phyloP scores from a whole-genome alignment of 2,888 invertebrate species.

The Adelognathus sp. region DNA sequence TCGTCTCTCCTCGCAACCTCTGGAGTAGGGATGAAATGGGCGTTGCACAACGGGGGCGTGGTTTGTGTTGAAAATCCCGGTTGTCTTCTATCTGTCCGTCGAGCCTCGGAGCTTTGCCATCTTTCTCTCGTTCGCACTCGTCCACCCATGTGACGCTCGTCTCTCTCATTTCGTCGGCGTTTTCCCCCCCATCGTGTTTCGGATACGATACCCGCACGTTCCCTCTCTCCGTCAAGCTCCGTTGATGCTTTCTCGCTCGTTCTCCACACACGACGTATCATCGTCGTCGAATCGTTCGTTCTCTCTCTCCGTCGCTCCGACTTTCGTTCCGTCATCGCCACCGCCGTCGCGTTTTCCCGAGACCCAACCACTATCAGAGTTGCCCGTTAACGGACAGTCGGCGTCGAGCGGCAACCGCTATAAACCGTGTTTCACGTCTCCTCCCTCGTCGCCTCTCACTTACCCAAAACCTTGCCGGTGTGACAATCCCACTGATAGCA shows the following conservation, averaged over 20 bases:
- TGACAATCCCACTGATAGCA: too few relatives aligned
- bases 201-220: background rate
- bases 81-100: conserved; percentile 62
- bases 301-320: conserved; percentile 21
- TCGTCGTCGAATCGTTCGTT: too few relatives aligned
- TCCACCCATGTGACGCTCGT: background rate
- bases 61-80: conserved; percentile 75
- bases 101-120: background rate
- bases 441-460: conserved; percentile 47
- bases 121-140: conserved; percentile 15
- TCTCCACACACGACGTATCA: background rate
- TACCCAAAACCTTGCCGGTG: too few relatives aligned
- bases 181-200: background rate
- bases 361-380: conserved; percentile 73
- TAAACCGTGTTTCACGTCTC: conserved; percentile 72
- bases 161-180: conserved; percentile 2
- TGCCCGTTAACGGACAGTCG: conserved; percentile 79
- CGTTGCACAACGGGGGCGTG: conserved; percentile 69
- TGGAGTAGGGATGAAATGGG: conserved; percentile 63
- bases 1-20: too few relatives aligned
- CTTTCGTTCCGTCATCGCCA: conserved; percentile 75
- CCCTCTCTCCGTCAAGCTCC: background rate
- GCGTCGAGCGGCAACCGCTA: conserved; percentile 76
- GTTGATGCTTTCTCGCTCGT: conserved; percentile 4
- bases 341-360: conserved; percentile 46